These are phyloP conservation scores for Choristoneura rosaceana DNA, from an alignment of 2,888 invertebrate genomes.

Conservation along the genomic window DNA sequence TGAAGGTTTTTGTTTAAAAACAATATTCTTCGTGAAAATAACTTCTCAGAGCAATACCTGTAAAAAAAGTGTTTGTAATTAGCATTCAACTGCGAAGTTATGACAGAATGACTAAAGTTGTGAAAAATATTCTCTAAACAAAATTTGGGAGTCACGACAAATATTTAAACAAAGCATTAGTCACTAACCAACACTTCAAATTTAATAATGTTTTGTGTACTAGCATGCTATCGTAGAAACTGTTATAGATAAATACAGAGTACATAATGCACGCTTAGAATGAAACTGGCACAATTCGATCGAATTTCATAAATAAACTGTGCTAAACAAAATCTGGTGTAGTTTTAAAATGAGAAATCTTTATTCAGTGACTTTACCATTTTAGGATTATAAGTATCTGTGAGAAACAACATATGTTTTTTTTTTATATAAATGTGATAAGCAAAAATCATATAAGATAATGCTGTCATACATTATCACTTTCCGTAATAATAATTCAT, in stretches of 20 bases:
- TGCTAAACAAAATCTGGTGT: no score
- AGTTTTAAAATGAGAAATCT: no score
- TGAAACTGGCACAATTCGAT: not conserved
- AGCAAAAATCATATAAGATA: not conserved
- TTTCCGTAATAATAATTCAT: not conserved
- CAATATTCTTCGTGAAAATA: not conserved
- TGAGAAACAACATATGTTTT: not conserved
- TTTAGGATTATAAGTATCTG: not conserved
- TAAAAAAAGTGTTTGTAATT: conserved; percentile 3
- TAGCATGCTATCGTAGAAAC: not conserved
- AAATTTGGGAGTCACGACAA: no score
- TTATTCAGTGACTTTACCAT: not conserved
- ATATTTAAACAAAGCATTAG: not conserved
- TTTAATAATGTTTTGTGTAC: not conserved
- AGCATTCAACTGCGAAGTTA: not conserved
- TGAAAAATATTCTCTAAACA: not conserved
- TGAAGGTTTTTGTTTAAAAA: conserved; percentile 2
- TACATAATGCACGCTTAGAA: no score
- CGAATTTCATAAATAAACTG: no score
- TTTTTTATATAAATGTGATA: no score
- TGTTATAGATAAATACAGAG: not conserved
- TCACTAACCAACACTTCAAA: not conserved
- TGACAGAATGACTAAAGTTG: not conserved
- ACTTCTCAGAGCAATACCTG: not conserved
- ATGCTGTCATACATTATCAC: not conserved